Evolutionary conservation across 2,113 vertebrate species (phyloP).

Genomic region (Pan paniscus): DNA sequence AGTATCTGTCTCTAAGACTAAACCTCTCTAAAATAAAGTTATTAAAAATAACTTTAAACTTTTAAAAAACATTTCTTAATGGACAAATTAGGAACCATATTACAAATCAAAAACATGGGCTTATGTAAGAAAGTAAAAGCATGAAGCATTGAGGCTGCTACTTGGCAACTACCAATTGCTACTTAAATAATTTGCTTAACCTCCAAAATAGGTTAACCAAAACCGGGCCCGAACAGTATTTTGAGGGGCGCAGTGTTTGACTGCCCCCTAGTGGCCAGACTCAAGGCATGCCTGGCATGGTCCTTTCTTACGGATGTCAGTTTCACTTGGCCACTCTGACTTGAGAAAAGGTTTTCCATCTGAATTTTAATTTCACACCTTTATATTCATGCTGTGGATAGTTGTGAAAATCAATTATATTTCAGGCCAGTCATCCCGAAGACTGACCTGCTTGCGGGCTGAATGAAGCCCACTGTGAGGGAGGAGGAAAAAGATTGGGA

Average conservation of each 20-base stretch:
- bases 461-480: neutral
- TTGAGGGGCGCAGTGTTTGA: slow-evolving; percentile 44
- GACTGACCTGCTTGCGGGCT: neutral
- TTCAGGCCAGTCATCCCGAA: neutral
- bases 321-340: neutral
- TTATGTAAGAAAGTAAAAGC: slow-evolving; percentile 23
- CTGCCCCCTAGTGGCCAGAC: slow-evolving; percentile 80
- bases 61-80: neutral
- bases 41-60: neutral
- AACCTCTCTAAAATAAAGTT: slow-evolving; percentile 10
- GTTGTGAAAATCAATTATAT: slow-evolving; percentile 22
- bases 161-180: neutral
- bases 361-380: slow-evolving; percentile 48
- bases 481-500: neutral
- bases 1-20: neutral
- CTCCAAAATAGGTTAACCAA: neutral
- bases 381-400: neutral
- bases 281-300: fast-evolving
- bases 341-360: neutral
- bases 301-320: fast-evolving
- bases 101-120: neutral
- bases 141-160: neutral
- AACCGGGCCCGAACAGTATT: fast-evolving
- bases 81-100: neutral
- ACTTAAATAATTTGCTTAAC: slow-evolving; percentile 31